Evolutionary conservation across 2,797 vertebrate species (phyloP), one percentile per base, ranked within the genome.

Genomic region (Amniataba percoides): DNA sequence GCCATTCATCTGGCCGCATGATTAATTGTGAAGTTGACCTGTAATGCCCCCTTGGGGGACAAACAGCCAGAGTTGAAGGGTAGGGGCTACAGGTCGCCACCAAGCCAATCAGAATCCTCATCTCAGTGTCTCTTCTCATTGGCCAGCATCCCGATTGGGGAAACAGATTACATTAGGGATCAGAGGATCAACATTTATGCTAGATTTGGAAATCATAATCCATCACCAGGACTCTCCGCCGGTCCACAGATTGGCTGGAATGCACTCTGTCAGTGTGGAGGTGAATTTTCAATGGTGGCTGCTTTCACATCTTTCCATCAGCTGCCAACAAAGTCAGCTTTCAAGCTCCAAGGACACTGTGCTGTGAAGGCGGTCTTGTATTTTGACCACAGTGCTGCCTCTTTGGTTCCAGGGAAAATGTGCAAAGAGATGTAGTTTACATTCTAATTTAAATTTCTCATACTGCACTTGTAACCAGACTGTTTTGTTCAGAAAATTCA

Each of bases 11-110:
- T 49, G 25, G 46, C 64, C 64, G 21, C 63, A 62, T 91, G 83
- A 92, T 91, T 89, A 84, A 92, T 89, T 80, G 83, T 53, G 16
- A 49, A 46, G 74, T 48, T 88, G 85, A 92, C 89, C 88, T 72
- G 34, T 27, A 1, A 10, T 87, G 92, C 93, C 89, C 89, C 74
- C 43, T 43, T 56, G 58, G 58, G 70, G 64, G 62, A 86, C 81
- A 61, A 48, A 45, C 39, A 39, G 78, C 66, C 56, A 61, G 36
- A 82, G 71, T 72, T 74, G 53, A 84, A 83, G 66, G 25, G 63
- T 15, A 23, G 45, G 42, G 73, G 72, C 76, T 42, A 64, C 74
- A 90, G 87, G 87, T 91, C 84, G 84, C 18, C 23, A 72, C 60
- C 86, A 78, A 88, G 76, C 83, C 88, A 82, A 83, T 87, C 78